Evolutionary conservation across 2,888 invertebrate species (phyloP).

Genomic region (Mimachlamys varia): DNA sequence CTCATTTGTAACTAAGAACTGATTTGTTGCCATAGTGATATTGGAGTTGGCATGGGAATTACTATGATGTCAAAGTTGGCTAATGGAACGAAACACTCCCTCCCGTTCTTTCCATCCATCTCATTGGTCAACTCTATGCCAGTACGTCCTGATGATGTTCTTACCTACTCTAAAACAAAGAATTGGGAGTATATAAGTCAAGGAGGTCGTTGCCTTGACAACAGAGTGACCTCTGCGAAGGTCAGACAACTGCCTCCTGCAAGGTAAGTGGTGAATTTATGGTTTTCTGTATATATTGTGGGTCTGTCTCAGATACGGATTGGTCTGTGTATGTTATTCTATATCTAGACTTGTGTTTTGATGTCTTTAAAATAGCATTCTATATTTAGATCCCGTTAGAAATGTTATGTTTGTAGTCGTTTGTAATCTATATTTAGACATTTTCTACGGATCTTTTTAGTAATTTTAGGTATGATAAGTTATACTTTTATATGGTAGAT

Average conservation of each 20-base stretch:
- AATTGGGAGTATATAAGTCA: slow-evolving; percentile 74
- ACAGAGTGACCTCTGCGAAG: slow-evolving; percentile 74
- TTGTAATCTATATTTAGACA: background rate
- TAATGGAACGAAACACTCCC: slow-evolving; percentile 48
- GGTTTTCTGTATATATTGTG: too few species aligned
- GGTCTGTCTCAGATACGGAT: too few species aligned
- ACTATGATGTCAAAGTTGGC: background rate
- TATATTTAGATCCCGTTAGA: background rate
- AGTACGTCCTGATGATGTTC: slow-evolving; percentile 76
- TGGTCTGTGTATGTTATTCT: background rate
- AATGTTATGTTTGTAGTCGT: background rate
- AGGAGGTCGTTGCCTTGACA: slow-evolving; percentile 71
- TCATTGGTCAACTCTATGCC: slow-evolving; percentile 80
- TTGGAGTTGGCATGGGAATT: slow-evolving; percentile 42
- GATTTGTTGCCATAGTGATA: slow-evolving; percentile 32
- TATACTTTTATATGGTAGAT: too few species aligned
- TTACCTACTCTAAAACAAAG: slow-evolving; percentile 70
- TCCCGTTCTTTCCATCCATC: slow-evolving; percentile 76
- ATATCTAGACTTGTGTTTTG: background rate
- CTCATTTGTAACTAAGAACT: background rate
- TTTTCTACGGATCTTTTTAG: too few species aligned
- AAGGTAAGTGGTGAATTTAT: background rate
- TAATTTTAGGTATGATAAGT: too few species aligned
- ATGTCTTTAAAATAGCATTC: background rate
- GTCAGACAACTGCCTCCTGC: slow-evolving; percentile 52